phyloP scores from a whole-genome alignment of 1,140 invertebrate genomes.

The Aphelenchoides fujianensis region DNA sequence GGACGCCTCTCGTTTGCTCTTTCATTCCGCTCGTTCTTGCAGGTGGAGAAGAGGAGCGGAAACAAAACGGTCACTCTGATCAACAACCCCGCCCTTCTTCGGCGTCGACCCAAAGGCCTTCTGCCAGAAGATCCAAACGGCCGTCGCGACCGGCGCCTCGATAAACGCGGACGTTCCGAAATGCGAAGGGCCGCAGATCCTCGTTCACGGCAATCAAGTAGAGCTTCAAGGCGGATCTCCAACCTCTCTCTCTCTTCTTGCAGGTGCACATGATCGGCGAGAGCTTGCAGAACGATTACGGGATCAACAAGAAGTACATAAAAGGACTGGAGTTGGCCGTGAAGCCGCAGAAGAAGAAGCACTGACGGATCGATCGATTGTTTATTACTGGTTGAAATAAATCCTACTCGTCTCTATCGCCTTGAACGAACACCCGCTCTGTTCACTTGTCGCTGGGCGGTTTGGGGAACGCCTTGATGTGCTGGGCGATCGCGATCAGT shows the following conservation, averaged over 20 bases:
- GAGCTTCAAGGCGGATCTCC: not conserved
- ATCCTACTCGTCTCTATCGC: too few species aligned
- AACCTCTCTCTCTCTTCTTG: constrained; percentile 14
- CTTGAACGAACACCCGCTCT: not conserved
- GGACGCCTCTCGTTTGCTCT: not conserved
- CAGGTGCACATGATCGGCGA: constrained; percentile 28
- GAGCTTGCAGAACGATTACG: constrained; percentile 18
- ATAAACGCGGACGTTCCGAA: constrained; percentile 28
- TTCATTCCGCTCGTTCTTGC: too few species aligned
- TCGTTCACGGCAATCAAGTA: constrained; percentile 49
- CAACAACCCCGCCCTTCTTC: constrained; percentile 38
- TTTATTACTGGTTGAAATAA: not conserved
- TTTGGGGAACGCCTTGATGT: constrained; percentile 38
- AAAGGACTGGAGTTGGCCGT: constrained; percentile 35
- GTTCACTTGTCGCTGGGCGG: not conserved
- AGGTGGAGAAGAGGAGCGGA: constrained; percentile 47
- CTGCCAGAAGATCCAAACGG: constrained; percentile 29
- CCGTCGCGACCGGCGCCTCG: constrained; percentile 42
- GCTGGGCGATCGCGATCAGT: constrained; percentile 30
- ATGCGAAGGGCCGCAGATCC: constrained; percentile 48
- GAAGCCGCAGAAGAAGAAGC: constrained; percentile 27
- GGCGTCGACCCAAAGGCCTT: constrained; percentile 40
- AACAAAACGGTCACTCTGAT: constrained; percentile 46
- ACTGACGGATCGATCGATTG: too few species aligned
- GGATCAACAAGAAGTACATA: constrained; percentile 35